Evolutionary conservation across 2,113 vertebrate genomes (phyloP), one percentile per base, ranked within the genome.

Genomic region (Alethe diademata): DNA sequence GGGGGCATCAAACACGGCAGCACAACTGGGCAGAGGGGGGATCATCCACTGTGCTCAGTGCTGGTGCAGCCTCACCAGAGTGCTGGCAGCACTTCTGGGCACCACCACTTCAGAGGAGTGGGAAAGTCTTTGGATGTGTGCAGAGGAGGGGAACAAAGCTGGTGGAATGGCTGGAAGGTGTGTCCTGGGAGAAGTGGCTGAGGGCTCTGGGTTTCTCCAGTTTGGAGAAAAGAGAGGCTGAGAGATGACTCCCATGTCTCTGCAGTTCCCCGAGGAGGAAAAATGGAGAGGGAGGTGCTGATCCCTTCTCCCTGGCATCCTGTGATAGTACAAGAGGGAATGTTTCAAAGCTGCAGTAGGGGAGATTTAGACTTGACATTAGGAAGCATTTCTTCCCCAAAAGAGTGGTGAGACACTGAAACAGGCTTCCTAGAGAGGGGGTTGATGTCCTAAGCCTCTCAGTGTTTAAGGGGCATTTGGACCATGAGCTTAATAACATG

Each of bases 31-130:
- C 51, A 66, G 24, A 38, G 43, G 4, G 17, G 48, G 8, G n/a
- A 54, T 19, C 19, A 16, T 29, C 31, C 5, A 0, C 58, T 66
- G 58, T 31, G 51, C 70, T 45, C 16, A 40, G 61, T 1, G 0
- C 6, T 61, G 43, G 16, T 38, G 47, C 0, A 0, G 45, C n/a
- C 45, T 65, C 43, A 25, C 16, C 11, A 0, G 19, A n/a, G 16
- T 2, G 9, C 24, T 31, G 33, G 42, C 5, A 10, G 31, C 53
- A 17, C 11, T 5, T 20, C 74, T 48, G 75, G 50, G 50, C 11
- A 20, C 50, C 3, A 2, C 31, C 6, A 4, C 33, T 33, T 36
- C 8, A 36, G 26, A 42, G 47, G 29, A 14, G 2, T n/a, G 22
- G 22, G 23, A 33, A 80, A 11, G 33, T 18, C n/a, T 20, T 28